Evolutionary conservation across 2,888 invertebrate genomes (phyloP), one percentile per base, ranked within the genome.

Genomic region (Leistus spinibarbis): DNA sequence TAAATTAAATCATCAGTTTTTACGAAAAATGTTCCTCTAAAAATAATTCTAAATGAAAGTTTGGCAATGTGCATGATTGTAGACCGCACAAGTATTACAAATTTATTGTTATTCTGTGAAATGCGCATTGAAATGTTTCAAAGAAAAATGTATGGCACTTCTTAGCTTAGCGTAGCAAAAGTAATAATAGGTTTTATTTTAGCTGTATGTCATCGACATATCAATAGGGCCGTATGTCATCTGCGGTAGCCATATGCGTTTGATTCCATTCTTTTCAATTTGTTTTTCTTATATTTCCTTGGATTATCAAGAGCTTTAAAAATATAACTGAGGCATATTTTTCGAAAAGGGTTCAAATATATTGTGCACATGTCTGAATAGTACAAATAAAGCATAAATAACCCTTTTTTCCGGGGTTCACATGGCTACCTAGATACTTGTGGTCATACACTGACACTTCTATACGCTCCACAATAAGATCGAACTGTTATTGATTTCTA

Each of bases 301-400:
- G 71, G 64, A 71, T 71, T 71, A 71, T 71, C 71, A 71, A 64
- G 64, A 23, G 71, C 17, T 64, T 64, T 71, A 64, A 71, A 54
- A 71, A 71, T 71, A 63, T 64, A 54, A 62, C 71, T 62, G 53
- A 62, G 63, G 63, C 64, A 20, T 63, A 71, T 71, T 71, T 71
- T 71, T 71, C 24, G 23, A 63, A 71, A 71, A 64, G 71, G 71
- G 71, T 69, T 71, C 64, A 54, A 64, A 71, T 24, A 71, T 71
- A 71, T 71, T 71, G 71, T 71, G 64, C 71, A 71, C 63, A 71
- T 71, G 71, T 71, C 71, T 17, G 54, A 71, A 40, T 64, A 63
- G 23, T 60, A 71, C 71, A 71, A 71, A 71, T 71, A 71, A 71
- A 64, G 13, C 64, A 16, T 64, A 64, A 23, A 27, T 24, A 23